These are phyloP conservation scores for Forbesichthys papilliferus DNA, from an alignment of 2,113 vertebrate species.

Conservation along the genomic window DNA sequence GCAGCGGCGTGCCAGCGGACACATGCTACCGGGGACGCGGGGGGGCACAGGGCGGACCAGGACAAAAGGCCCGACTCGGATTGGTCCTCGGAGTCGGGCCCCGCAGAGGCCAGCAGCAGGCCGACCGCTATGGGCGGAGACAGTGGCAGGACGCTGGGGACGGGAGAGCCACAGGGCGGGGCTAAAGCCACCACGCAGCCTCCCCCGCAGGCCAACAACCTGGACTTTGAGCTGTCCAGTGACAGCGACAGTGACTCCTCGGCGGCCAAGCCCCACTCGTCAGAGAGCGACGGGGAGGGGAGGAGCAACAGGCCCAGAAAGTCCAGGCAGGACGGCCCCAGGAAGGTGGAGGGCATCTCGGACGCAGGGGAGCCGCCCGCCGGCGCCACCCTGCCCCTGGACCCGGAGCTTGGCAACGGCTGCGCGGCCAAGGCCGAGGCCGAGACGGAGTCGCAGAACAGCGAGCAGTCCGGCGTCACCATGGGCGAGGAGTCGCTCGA, in stretches of 20 bases:
- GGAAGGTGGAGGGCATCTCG: conserved; percentile 22
- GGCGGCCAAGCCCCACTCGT: conserved; percentile 71
- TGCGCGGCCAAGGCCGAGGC: conserved; percentile 85
- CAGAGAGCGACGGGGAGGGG: conserved; percentile 76
- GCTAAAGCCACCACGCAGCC: conserved; percentile 35
- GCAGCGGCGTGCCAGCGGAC: conserved; percentile 56
- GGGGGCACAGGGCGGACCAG: conserved; percentile 24
- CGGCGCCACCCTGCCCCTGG: conserved; percentile 47
- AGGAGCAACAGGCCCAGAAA: conserved; percentile 60
- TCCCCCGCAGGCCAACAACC: conserved; percentile 70
- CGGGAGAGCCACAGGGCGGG: conserved; percentile 34
- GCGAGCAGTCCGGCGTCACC: conserved; percentile 92
- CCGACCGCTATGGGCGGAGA: conserved; percentile 50
- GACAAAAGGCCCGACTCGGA: conserved; percentile 34
- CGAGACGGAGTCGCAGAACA: conserved; percentile 95
- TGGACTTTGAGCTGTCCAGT: conserved; percentile 91
- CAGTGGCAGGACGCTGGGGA: conserved; percentile 35
- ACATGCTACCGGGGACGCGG: conserved; percentile 45
- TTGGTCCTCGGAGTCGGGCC: conserved; percentile 7
- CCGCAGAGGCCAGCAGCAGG: conserved; percentile 38
- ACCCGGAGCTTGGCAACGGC: conserved; percentile 83
- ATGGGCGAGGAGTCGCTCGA: conserved; percentile 90
- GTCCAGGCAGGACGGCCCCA: conserved; percentile 40
- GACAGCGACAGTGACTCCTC: conserved; percentile 85
- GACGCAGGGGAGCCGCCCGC: conserved; percentile 59